Base-by-base conservation (phyloP, 2,113 vertebrate genomes). In the Morone chrysops region DNA sequence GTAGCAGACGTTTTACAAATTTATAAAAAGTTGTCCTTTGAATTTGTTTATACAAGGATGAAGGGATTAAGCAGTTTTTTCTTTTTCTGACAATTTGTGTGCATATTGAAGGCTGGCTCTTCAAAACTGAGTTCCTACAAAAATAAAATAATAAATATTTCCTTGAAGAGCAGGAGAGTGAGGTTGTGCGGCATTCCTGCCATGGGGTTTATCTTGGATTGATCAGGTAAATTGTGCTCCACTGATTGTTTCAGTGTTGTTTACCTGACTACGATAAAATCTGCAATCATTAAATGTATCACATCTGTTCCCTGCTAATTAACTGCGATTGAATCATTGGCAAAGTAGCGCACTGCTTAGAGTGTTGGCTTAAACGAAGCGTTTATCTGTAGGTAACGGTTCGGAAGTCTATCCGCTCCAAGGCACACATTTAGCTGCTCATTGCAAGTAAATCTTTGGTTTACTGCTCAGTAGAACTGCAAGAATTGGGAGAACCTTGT, bases 81-180 rank as follows among this genome's bases (percentile, higher is more conserved):
- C 43, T 70, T 72, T 62, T 61, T 31, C 76, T 25, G 59, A 38
- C 63, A 45, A 60, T 75, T 61, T 41, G 54, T 80, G 59, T 81
- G 80, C 18, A 57, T 65, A 78, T 89, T 91, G 92, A 93, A 94
- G 93, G 89, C 92, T 94, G 93, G 93, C 85, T 94, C 92, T 94
- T 94, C 93, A 94, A 92, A 89, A 91, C 63, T 0, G 48, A 83
- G 62, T 81, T 92, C 74, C 67, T 80, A 60, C 77, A 69, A 70
- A 70, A 51, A 60, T 75, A 69, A 70, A 70, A 45, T 41, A 25
- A 50, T 13, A 66, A 13, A 65, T 40, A 84, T 85, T 88, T 89
- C 53, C 70, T 75, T 47, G 57, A 83, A 75, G 60, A 77, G 80
- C 69, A 71, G 75, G 66, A 47, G 51, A 70, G 43, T 8, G 60